These are phyloP conservation scores for Lasioglossum pauxillum DNA, from an alignment of 2,888 invertebrate species.

Conservation along the genomic window DNA sequence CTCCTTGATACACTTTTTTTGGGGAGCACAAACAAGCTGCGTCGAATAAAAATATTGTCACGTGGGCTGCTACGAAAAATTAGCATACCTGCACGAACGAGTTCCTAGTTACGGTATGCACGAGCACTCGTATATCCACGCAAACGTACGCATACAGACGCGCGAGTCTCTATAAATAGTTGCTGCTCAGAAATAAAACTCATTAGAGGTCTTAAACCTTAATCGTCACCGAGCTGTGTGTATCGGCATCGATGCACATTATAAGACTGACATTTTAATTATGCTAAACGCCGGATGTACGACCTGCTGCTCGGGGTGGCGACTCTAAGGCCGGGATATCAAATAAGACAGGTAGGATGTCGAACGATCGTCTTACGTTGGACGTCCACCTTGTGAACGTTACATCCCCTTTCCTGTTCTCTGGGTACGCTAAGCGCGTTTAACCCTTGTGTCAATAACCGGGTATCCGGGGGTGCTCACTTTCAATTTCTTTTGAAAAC, in stretches of 20 bases:
- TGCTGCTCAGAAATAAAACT: not conserved
- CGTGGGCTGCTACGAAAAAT: not conserved
- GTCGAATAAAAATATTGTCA: conserved; percentile 13
- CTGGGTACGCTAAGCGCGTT: not conserved
- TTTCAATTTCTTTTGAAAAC: not conserved
- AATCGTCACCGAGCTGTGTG: not conserved
- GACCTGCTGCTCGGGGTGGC: conserved; percentile 25
- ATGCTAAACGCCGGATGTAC: conserved; percentile 48
- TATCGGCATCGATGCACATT: conserved; percentile 37
- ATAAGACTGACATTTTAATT: conserved; percentile 63
- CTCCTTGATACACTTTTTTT: conserved; percentile 6
- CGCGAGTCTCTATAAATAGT: conserved; percentile 9
- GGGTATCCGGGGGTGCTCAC: not conserved
- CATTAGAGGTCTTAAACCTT: conserved; percentile 11
- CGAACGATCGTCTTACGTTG: conserved; percentile 45
- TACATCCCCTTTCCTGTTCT: conserved; percentile 10
- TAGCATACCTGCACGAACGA: not conserved
- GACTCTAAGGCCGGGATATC: conserved; percentile 43
- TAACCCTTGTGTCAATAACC: not conserved
- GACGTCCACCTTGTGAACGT: conserved; percentile 32
- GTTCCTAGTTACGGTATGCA: not conserved
- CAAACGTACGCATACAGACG: not conserved
- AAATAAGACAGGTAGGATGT: conserved; percentile 56
- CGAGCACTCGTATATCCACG: not conserved
- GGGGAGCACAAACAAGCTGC: not conserved